A percentile compares a stretch with the other conserved stretches of the same genome.
phyloP scores from a whole-genome alignment of 2,113 vertebrate species.

The Cettia cetti region DNA sequence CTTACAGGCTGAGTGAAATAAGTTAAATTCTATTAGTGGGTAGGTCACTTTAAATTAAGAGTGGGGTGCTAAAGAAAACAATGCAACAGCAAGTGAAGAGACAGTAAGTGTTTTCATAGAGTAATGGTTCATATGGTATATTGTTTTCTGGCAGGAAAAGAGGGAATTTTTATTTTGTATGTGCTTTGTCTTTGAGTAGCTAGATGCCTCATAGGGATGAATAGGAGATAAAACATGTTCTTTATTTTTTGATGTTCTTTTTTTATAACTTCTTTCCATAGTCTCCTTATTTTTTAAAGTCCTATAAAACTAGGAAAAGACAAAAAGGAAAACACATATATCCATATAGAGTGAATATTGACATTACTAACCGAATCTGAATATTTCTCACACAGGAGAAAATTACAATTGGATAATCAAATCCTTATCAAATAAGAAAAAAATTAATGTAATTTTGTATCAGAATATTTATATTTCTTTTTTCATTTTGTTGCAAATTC shows the following conservation, averaged over 20 bases:
- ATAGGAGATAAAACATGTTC: not conserved
- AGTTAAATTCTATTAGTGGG: constrained; percentile 21
- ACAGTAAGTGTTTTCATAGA: not conserved
- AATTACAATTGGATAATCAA: not conserved
- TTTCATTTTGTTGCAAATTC: not conserved
- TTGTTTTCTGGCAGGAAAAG: not conserved
- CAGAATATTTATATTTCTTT: not conserved
- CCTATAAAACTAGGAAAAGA: not conserved
- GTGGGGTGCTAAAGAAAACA: not conserved
- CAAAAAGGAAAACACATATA: not conserved
- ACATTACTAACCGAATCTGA: not conserved
- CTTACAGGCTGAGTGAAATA: not conserved
- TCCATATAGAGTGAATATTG: not conserved
- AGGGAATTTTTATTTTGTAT: not conserved
- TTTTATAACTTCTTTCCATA: not conserved
- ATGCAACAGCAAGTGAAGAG: not conserved
- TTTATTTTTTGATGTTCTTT: not conserved
- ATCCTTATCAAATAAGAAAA: not conserved
- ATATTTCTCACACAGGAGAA: not conserved
- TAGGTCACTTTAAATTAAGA: constrained; percentile 1
- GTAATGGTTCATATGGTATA: not conserved
- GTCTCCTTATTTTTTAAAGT: not conserved
- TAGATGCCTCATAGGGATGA: not conserved
- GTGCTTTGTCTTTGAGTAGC: not conserved
- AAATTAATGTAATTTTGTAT: not conserved